Percentiles rank a stretch among this genome's conserved stretches.
Evolutionary conservation across 2,888 invertebrate species (phyloP).

Genomic region (Trachelus iudaicus): DNA sequence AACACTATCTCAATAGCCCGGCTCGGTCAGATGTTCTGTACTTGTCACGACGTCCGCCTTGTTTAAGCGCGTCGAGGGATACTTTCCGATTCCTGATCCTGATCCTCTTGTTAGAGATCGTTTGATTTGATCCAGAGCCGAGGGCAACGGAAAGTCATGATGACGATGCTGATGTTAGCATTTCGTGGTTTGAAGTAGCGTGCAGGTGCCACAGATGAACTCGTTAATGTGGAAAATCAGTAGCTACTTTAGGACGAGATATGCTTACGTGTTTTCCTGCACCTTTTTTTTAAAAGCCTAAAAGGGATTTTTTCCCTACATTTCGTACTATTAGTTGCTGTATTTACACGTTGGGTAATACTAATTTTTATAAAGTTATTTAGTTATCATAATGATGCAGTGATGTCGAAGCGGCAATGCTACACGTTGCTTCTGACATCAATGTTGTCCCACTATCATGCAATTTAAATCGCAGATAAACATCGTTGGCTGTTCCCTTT

Average conservation of each 20-base stretch:
- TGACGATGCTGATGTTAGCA: background rate
- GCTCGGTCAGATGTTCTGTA: background rate
- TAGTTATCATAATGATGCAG: background rate
- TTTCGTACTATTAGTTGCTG: background rate
- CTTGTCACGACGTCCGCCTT: background rate
- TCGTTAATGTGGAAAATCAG: background rate
- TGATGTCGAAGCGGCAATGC: no score
- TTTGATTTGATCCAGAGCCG: background rate
- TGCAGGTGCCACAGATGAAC: background rate
- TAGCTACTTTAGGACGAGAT: background rate
- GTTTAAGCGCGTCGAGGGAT: background rate
- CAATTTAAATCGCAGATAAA: no score
- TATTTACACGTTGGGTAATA: background rate
- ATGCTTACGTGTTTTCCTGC: background rate
- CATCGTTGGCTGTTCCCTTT: no score
- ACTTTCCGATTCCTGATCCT: background rate
- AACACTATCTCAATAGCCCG: background rate
- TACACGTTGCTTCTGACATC: no score
- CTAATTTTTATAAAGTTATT: background rate
- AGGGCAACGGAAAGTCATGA: background rate
- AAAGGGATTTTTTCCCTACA: accelerated
- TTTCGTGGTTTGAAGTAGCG: background rate
- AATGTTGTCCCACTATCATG: no score
- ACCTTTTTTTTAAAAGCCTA: background rate
- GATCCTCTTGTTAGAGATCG: background rate